Conservation (phyloP, 53 echinoderm and acorn worm species). For the Temnopleurus reevesii region DNA sequence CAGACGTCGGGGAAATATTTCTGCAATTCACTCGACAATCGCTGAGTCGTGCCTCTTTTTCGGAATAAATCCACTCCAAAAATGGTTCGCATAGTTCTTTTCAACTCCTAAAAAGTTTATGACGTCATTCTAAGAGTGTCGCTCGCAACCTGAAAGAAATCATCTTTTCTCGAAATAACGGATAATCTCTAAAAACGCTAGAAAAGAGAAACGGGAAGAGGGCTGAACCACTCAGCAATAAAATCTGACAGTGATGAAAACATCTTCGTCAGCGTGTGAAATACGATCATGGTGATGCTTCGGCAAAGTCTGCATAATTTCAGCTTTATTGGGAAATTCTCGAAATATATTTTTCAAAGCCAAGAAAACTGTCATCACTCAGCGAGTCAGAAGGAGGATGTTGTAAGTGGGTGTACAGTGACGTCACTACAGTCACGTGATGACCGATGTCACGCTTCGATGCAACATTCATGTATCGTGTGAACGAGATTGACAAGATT, state of each 20-base stretch:
- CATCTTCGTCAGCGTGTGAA: slow-evolving; percentile 33
- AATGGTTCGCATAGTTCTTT: too few relatives aligned
- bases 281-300: slow-evolving; percentile 20
- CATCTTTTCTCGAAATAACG: slow-evolving; percentile 26
- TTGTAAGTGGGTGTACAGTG: slow-evolving; percentile 25
- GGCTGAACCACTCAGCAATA: slow-evolving; percentile 23
- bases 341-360: not conserved
- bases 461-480: slow-evolving; percentile 40
- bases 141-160: not conserved
- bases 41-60: too few relatives aligned
- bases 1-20: too few relatives aligned
- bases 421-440: slow-evolving; percentile 31
- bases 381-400: slow-evolving; percentile 1
- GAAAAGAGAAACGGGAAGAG: not conserved
- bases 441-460: not conserved
- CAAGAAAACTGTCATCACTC: slow-evolving; percentile 1
- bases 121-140: slow-evolving; percentile 18
- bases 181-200: not conserved
- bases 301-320: not conserved
- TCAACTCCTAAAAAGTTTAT: too few relatives aligned
- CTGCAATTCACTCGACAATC: too few relatives aligned
- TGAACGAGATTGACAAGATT: not conserved
- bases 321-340: not conserved
- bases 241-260: slow-evolving; percentile 24
- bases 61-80: too few relatives aligned